These are phyloP conservation scores for Sciurus niger DNA, from an alignment of 2,113 vertebrate genomes.

Conservation along the genomic window DNA sequence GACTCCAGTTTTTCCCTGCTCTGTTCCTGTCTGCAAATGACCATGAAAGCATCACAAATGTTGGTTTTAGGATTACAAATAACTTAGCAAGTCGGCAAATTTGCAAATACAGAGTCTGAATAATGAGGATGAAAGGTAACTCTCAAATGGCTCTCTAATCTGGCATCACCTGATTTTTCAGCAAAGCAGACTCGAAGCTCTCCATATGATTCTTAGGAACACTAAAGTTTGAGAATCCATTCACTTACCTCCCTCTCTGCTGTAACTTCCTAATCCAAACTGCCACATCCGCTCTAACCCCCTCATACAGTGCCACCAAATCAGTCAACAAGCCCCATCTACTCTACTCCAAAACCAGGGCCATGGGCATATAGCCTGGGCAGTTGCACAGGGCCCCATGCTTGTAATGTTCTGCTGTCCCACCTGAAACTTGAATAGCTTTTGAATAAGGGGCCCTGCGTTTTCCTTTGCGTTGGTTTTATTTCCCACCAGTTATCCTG, in stretches of 20 bases:
- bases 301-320: neutral
- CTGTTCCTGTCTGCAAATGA: neutral
- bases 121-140: neutral
- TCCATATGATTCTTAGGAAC: neutral
- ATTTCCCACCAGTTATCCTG: neutral
- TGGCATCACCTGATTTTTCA: neutral
- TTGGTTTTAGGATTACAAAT: neutral
- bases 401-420: neutral
- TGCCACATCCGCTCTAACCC: neutral
- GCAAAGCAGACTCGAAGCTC: neutral
- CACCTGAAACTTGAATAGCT: neutral
- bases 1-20: neutral
- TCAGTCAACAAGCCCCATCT: neutral
- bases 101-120: neutral
- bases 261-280: neutral
- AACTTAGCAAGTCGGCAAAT: neutral
- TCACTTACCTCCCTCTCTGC: neutral
- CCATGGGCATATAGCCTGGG: fast-evolving
- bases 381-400: neutral
- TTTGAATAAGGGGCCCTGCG: neutral
- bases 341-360: neutral
- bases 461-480: neutral
- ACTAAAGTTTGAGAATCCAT: neutral
- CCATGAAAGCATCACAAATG: neutral
- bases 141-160: neutral